Base-by-base conservation (phyloP, 1,140 invertebrate species). In the Brachionus sp. region DNA sequence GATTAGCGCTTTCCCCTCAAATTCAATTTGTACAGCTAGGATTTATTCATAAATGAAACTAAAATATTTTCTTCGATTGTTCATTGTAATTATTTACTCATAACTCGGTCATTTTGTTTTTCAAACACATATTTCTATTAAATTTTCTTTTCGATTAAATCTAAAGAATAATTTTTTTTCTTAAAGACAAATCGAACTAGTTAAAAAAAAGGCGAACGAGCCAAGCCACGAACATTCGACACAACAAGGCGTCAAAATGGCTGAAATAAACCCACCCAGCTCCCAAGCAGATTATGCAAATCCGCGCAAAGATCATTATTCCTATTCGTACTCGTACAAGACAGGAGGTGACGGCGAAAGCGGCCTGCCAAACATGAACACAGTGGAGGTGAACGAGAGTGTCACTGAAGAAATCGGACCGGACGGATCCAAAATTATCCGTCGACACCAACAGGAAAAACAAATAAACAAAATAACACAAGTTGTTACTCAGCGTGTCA, bases 301-400 rank as follows among this genome's bases (percentile, higher is more conserved):
- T 37, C 77, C 77, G n/a, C 77, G 77, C 77, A 80, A 80, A 66
- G 77, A 80, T n/a, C 77, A 80, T 19, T 80, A 80, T 29, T 80
- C 77, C 7, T 82, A 82, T 37, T 53, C 80, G 35, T 82, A 82
- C 33, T 33, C 57, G 33, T 82, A 82, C 33, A 66, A 66, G 19
- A 66, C 80, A 1, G 80, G 50, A 9, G 75, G 75, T 19, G 75
- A 78, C 19, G 12, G 25, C 10, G 77, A 80, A 13, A 37, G 10
- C 35, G 35, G 35, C 33, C 13, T 42, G 50, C 80, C 80, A 12
- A 46, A 39, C 25, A 29, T 57, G 50, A 82, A 82, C 35, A 82
- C 80, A 23, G 82, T 83, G 29, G 57, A 70, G 46, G 82, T 83
- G n/a, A 70, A 70, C 39, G 66, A 70, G 29, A 83, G 57, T 16